Conservation (phyloP, 2,888 invertebrate species). For the Scaptomyza cyrtandrae region DNA sequence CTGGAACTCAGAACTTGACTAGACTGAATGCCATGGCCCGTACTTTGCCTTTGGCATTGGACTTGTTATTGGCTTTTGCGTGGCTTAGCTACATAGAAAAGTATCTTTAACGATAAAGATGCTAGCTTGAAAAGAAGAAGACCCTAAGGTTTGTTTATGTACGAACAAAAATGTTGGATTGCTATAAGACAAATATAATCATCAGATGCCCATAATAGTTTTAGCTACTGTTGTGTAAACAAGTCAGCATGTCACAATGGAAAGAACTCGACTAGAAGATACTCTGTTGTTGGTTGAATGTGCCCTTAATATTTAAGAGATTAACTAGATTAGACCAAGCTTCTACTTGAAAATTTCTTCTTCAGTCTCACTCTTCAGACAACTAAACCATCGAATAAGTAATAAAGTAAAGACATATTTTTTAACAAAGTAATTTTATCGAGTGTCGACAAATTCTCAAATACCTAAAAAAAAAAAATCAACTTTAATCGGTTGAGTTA, state of each 20-base stretch:
- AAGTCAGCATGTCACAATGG: not conserved
- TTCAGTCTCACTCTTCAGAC: too few species aligned
- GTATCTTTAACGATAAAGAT: conserved; percentile 14
- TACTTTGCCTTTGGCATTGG: conserved; percentile 12
- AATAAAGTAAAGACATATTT: too few species aligned
- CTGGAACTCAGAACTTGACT: conserved; percentile 50
- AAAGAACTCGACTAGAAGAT: not conserved
- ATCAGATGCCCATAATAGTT: not conserved
- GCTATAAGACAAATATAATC: conserved; percentile 4
- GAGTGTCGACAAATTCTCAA: not conserved
- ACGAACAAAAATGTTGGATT: conserved; percentile 4
- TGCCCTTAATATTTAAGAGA: too few species aligned
- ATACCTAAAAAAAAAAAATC: too few species aligned
- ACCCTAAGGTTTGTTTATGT: not conserved
- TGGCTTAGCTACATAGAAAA: conserved; percentile 1
- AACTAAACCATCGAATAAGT: too few species aligned
- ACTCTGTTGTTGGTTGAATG: too few species aligned
- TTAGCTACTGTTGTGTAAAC: not conserved
- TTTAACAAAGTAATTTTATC: not conserved
- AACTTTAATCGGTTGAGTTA: not conserved
- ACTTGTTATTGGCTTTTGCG: conserved; percentile 16
- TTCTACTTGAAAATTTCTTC: too few species aligned
- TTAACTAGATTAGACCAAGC: too few species aligned
- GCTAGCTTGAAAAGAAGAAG: conserved; percentile 3
- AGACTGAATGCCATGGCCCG: conserved; percentile 8